Evolutionary conservation across 2,888 invertebrate species (phyloP).

Genomic region (Caradrina clavipalpis): DNA sequence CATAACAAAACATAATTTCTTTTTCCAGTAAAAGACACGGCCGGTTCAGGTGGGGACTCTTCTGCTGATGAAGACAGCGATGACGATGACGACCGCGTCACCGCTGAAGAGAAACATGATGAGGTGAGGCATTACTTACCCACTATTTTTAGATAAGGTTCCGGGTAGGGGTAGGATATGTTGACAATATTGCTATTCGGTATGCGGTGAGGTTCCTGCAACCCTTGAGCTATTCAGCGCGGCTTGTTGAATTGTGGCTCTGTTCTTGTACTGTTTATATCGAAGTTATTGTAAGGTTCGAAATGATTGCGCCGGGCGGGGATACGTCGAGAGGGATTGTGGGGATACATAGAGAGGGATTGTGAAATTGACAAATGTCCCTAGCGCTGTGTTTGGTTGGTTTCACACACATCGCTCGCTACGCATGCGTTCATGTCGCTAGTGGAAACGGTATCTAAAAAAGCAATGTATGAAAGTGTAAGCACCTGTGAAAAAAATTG

Average conservation of each 20-base stretch:
- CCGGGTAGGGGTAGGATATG: neutral
- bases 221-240: neutral
- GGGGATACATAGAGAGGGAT: no score
- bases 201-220: conserved; percentile 4
- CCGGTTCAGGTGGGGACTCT: conserved; percentile 92
- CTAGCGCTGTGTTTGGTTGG: no score
- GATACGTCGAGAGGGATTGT: no score
- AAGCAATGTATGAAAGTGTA: neutral
- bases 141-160: neutral
- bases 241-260: conserved; percentile 4
- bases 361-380: no score
- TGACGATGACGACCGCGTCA: conserved; percentile 92
- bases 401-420: no score
- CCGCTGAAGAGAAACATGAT: conserved; percentile 92
- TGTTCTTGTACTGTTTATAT: neutral
- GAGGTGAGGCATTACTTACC: conserved; percentile 86
- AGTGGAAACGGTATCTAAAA: no score
- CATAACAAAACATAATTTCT: neutral
- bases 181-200: neutral
- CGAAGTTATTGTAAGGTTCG: neutral
- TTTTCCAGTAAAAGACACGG: conserved; percentile 77
- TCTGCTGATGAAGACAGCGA: conserved; percentile 95
- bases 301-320: neutral
- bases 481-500: neutral
- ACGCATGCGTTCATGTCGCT: no score